Evolutionary conservation across 2,113 vertebrate genomes (phyloP).

Genomic region (Connochaetes taurinus): DNA sequence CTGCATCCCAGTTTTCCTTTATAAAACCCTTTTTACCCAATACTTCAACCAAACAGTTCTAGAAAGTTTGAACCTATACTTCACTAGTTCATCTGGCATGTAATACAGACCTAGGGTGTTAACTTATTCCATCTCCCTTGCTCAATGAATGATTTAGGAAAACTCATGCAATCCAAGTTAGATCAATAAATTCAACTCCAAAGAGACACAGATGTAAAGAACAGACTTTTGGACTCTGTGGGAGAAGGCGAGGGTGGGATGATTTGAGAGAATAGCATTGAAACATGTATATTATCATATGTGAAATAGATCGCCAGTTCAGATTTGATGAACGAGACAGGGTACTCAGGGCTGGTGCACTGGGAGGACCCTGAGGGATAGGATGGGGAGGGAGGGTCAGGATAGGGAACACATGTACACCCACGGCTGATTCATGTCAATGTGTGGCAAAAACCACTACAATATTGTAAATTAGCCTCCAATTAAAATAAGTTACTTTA

Average conservation of each 20-base stretch:
- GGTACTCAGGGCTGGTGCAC: background rate
- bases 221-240: background rate
- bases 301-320: background rate
- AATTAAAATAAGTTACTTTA: background rate
- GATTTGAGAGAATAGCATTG: background rate
- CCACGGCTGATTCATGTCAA: background rate
- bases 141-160: background rate
- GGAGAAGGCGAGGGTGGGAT: background rate
- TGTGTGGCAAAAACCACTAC: background rate
- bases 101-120: background rate
- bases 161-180: background rate
- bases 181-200: background rate
- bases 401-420: background rate
- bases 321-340: background rate
- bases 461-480: background rate
- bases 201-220: background rate
- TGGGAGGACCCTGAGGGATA: background rate
- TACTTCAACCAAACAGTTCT: background rate
- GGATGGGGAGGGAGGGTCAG: background rate
- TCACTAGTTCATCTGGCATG: background rate
- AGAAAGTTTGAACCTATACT: background rate
- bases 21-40: background rate
- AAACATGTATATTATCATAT: background rate
- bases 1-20: background rate
- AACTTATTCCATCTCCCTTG: background rate